phyloP scores from a whole-genome alignment of 2,113 vertebrate species.

The Setophaga petechia region DNA sequence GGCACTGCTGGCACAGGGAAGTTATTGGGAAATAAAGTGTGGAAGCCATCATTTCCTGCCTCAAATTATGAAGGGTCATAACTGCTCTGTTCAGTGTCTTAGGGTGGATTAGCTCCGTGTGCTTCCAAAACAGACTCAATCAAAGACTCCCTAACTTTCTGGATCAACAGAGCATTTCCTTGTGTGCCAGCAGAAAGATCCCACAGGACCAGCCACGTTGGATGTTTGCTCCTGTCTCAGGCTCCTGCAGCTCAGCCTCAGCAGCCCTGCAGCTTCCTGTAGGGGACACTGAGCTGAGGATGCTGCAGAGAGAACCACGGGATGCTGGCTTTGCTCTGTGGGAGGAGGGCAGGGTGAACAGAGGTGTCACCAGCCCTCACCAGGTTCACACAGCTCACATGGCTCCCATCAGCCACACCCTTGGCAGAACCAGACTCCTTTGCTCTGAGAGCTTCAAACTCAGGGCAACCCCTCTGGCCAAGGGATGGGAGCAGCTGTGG shows the following conservation, averaged over 20 bases:
- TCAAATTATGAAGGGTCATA: neutral
- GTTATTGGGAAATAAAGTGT: neutral
- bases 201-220: neutral
- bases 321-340: neutral
- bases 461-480: neutral
- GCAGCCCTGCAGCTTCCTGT: neutral
- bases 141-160: neutral
- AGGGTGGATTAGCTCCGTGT: neutral
- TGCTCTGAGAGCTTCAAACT: neutral
- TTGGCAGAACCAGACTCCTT: neutral
- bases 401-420: neutral
- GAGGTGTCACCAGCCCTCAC: neutral
- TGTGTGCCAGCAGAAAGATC: neutral
- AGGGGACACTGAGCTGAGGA: neutral
- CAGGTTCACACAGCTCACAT: accelerated
- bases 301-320: accelerated
- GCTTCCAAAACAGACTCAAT: neutral
- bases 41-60: neutral
- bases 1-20: neutral
- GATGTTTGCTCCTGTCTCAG: neutral
- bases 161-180: neutral
- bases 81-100: neutral
- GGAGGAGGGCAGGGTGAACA: neutral
- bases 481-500: neutral
- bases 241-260: neutral